Base-by-base conservation (phyloP, 2,797 vertebrate species). In the Salmo trutta region DNA sequence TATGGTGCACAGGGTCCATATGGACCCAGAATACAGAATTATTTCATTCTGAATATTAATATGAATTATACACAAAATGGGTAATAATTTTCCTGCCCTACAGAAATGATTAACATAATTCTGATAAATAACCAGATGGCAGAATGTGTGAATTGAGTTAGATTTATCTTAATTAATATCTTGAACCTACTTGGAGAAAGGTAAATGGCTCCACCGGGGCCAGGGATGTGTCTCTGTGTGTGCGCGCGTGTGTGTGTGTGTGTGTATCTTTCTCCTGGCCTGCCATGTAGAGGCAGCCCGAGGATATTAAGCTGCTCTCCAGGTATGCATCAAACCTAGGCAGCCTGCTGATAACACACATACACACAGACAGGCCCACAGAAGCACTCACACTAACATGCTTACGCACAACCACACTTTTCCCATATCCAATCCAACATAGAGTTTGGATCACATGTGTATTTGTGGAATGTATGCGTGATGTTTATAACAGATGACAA, bases 91-190 rank as follows among this genome's bases (percentile, higher is more conserved):
- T 95, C 95, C 93, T 97, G 97, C 97, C 97, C 98, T 98, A 96
- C 96, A 99, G 97, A 98, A 99, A 99, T 98, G 96, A 99, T 99
- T 99, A 98, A 96, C 97, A 98, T 99, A 99, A 99, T 99, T 98
- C 97, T 98, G 97, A 99, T 99, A 98, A 99, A 99, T 99, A 98
- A 97, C 95, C 94, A 95, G 97, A 98, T 98, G 97, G 97, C 96
- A 96, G 96, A 95, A 96, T 96, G 95, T 96, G 94, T 96, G 96
- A 98, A 97, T 98, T 96, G 97, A 97, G 96, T 95, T 96, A 95
- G 95, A 97, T 99, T 98, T 99, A 99, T 99, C 98, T 99, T 99
- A 99, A 99, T 99, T 99, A 99, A 99, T 98, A 99, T 99, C 98
- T 98, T 95, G 95, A 97, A 97, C 95, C 91, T 92, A 94, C 95